Evolutionary conservation across 1,140 invertebrate genomes (phyloP).

Genomic region (Araneus ventricosus): DNA sequence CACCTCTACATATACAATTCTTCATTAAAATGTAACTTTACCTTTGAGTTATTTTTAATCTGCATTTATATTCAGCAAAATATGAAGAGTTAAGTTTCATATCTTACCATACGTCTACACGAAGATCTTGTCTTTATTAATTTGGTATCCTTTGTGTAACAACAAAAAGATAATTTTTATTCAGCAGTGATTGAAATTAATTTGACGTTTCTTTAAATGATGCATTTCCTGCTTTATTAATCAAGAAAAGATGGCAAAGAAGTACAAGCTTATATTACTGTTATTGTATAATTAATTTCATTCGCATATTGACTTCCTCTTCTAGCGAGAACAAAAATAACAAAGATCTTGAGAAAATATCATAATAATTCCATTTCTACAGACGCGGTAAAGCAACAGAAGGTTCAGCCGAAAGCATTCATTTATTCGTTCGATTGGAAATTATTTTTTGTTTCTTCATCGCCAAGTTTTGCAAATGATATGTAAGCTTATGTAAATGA

Average conservation of each 20-base stretch:
- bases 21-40: too few relatives aligned
- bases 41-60: too few relatives aligned
- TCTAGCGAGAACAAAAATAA: neutral
- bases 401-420: neutral
- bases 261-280: neutral
- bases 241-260: neutral
- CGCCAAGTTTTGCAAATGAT: neutral
- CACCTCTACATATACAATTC: too few relatives aligned
- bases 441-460: neutral
- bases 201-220: neutral
- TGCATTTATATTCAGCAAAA: too few relatives aligned
- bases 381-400: too few relatives aligned
- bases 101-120: too few relatives aligned
- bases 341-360: neutral
- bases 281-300: neutral
- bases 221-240: neutral
- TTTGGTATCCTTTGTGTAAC: too few relatives aligned
- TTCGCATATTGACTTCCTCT: neutral
- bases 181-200: neutral
- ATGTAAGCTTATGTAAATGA: conserved; percentile 28
- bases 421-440: neutral
- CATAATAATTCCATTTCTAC: neutral
- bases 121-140: too few relatives aligned
- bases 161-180: neutral
- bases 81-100: too few relatives aligned